phyloP scores from a whole-genome alignment of 2,113 vertebrate genomes.

The Podarcis raffonei region DNA sequence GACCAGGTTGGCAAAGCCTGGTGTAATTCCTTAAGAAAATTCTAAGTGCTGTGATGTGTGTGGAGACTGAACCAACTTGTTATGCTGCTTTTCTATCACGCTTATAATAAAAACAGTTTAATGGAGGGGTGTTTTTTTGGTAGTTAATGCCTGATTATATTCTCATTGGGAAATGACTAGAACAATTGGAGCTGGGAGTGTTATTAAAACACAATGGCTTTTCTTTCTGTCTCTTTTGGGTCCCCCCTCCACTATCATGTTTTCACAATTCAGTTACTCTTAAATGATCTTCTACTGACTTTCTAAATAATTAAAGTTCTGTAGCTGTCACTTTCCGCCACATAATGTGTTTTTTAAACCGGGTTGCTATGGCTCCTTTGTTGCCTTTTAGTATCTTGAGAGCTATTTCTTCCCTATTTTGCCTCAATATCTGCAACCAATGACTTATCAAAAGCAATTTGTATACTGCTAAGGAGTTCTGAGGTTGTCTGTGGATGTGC shows the following conservation, averaged over 20 bases:
- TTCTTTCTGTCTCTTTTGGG: neutral
- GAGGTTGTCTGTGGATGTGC: neutral
- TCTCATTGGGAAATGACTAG: neutral
- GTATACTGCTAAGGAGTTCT: neutral
- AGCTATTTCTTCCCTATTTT: neutral
- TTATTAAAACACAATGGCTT: conserved; percentile 17
- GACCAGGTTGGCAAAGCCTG: no score
- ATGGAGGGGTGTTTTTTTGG: neutral
- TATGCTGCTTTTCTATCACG: neutral
- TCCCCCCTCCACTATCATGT: fast-evolving
- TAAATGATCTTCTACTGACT: neutral
- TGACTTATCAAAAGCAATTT: neutral
- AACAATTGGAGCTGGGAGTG: neutral
- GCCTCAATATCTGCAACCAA: neutral
- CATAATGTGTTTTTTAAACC: neutral
- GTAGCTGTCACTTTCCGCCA: neutral
- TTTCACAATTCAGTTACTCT: neutral
- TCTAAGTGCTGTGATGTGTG: neutral
- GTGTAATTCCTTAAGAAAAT: neutral
- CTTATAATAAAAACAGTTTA: conserved; percentile 13
- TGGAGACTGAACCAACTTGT: neutral
- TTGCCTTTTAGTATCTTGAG: neutral
- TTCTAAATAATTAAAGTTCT: conserved; percentile 22
- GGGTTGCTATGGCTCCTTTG: neutral
- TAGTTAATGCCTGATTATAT: conserved; percentile 1